phyloP scores from a whole-genome alignment of 30 jellyfish, hydroid and myxozoan genomes.

The Morbakka virulenta region DNA sequence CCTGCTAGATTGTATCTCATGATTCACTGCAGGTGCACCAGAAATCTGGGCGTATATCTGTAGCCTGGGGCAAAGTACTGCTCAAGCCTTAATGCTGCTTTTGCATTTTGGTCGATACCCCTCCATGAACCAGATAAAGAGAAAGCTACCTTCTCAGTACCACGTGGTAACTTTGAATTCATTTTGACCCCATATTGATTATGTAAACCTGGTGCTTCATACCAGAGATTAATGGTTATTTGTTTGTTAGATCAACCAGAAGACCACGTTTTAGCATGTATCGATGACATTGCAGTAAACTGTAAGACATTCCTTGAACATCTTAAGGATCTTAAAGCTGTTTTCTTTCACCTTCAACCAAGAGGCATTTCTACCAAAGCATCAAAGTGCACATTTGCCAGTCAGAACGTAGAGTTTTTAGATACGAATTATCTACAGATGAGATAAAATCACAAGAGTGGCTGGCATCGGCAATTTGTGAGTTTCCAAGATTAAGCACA shows the following conservation, averaged over 20 bases:
- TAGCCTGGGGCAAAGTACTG: constrained; percentile 12
- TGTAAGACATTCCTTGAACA: background rate
- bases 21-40: background rate
- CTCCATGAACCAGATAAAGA: background rate
- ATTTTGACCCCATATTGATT: constrained; percentile 3
- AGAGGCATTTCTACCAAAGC: background rate
- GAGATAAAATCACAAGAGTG: background rate
- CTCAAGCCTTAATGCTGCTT: constrained; percentile 10
- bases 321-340: background rate
- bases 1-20: background rate
- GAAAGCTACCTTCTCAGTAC: constrained; percentile 14
- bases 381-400: too few species aligned
- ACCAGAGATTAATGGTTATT: too few species aligned
- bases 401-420: too few species aligned
- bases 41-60: constrained; percentile 7
- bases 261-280: background rate
- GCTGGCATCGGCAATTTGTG: background rate
- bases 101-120: constrained; percentile 25
- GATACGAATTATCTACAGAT: background rate
- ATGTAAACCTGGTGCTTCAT: too few species aligned
- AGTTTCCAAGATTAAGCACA: background rate
- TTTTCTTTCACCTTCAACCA: background rate
- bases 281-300: background rate
- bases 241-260: background rate
- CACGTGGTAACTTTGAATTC: constrained; percentile 14